Base-by-base conservation (phyloP, 2,888 invertebrate species). In the Ecdyonurus torrentis region DNA sequence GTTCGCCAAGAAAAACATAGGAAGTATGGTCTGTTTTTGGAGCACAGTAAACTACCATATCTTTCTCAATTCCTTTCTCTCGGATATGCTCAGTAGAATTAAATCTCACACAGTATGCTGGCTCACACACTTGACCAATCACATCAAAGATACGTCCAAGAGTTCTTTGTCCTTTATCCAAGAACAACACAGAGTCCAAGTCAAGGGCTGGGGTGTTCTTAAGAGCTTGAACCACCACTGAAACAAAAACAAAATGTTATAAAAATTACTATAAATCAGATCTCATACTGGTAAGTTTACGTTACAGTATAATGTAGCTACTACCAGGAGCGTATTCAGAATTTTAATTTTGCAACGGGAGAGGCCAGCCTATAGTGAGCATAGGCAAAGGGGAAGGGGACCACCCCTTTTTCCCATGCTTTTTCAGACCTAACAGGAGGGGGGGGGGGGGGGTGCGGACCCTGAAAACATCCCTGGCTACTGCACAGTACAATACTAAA, bases 81-180 rank as follows among this genome's bases (percentile, higher is more conserved):
- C 79, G 73, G 61, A 91, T 89, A 71, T 96, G 90, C 62, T 87
- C 82, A 15, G 74, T 73, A 0, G 83, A 85, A 76, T 94, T 95
- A 75, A 96, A 96, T 2, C 95, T 81, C n/a, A 97, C 83, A 68
- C 89, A 87, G 74, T 97, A 97, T 68, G 88, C 81, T 0, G 97
- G 96, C 69, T 86, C 83, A 0, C 81, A 78, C 0, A 96, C 89
- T 61, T 85, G 89, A 18, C 97, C 96, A 72, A 96, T 86, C 0
- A 95, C 91, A 78, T 97, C 97, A 74, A 91, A 93, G 60, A 96
- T 84, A 73, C 85, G 83, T 5, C 90, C 90, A 2, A 92, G 75
- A 10, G 88, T 80, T 68, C 82, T 81, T 65, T 85, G 82, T 2
- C 91, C 89, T 68, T 84, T 83, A 18, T 92, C 87, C 64, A 91